A percentile compares a stretch with the other conserved stretches of the same genome.
These are phyloP conservation scores for Gadopsis marmoratus DNA, from an alignment of 2,797 vertebrate species.

Conservation along the genomic window DNA sequence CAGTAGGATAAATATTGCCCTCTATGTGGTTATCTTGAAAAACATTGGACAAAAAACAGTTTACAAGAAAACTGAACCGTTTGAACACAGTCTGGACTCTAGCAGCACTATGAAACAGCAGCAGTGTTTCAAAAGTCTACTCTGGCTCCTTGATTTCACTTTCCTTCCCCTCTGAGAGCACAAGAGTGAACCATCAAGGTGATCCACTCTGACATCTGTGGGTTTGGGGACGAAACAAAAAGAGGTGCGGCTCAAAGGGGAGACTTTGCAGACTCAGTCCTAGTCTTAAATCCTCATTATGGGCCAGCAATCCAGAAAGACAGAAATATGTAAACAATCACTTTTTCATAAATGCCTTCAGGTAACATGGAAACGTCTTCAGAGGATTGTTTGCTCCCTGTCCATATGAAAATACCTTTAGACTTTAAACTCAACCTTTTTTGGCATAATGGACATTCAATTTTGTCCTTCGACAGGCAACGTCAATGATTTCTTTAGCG, in stretches of 20 bases:
- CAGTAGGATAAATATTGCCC: conserved; percentile 52
- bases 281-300: conserved; percentile 11
- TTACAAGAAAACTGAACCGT: conserved; percentile 35
- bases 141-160: conserved; percentile 14
- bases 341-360: conserved; percentile 77
- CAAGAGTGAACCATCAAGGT: not conserved
- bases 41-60: conserved; percentile 41
- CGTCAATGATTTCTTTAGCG: conserved; percentile 54
- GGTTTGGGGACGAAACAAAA: conserved; percentile 14
- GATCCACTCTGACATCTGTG: conserved; percentile 4
- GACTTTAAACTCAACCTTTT: conserved; percentile 55
- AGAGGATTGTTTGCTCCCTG: conserved; percentile 47
- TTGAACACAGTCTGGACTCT: conserved; percentile 31
- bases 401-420: conserved; percentile 57
- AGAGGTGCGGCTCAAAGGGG: conserved; percentile 20
- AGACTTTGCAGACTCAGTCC: conserved; percentile 22
- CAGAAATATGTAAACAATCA: conserved; percentile 72
- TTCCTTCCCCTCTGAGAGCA: conserved; percentile 13
- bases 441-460: conserved; percentile 56
- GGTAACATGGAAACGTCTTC: conserved; percentile 44
- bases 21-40: conserved; percentile 52
- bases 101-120: conserved; percentile 59
- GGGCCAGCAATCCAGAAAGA: conserved; percentile 52
- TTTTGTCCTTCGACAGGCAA: conserved; percentile 50
- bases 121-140: conserved; percentile 36